Conservation (phyloP, 2,888 invertebrate species). For the Brachynemurus nebulosus region DNA sequence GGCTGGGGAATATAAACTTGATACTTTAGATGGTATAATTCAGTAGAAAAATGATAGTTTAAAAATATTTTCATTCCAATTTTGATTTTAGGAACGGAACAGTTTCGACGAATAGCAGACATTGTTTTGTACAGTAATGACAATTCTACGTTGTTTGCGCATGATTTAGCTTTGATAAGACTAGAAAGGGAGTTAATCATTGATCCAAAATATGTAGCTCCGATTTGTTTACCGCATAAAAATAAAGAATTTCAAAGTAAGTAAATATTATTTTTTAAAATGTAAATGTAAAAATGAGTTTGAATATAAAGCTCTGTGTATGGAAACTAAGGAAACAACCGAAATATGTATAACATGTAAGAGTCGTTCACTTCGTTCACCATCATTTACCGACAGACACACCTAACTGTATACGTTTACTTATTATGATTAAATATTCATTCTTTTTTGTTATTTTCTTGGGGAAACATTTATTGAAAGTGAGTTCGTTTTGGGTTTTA, state of each 20-base stretch:
- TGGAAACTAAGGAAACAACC: no score
- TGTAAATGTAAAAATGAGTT: no score
- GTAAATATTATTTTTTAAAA: background rate
- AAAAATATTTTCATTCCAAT: background rate
- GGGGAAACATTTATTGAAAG: no score
- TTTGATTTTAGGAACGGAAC: constrained; percentile 19
- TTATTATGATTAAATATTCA: no score
- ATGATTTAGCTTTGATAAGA: constrained; percentile 24
- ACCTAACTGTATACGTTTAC: no score
- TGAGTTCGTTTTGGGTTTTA: no score
- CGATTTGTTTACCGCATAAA: constrained; percentile 27
- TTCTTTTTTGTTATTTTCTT: no score
- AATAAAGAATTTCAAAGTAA: constrained; percentile 16
- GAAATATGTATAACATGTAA: no score
- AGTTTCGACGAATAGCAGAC: constrained; percentile 17
- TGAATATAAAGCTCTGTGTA: no score
- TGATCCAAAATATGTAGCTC: constrained; percentile 24
- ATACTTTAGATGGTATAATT: constrained; percentile 22
- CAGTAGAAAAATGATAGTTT: no score
- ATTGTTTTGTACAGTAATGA: constrained; percentile 15
- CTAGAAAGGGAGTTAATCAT: constrained; percentile 19
- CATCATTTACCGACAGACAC: no score
- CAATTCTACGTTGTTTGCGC: constrained; percentile 18
- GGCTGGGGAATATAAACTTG: constrained; percentile 25
- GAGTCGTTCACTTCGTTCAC: no score